Percentiles rank a stretch among this genome's conserved stretches.
Conservation (phyloP, 2,797 vertebrate genomes). For the Acipenser ruthenus region DNA sequence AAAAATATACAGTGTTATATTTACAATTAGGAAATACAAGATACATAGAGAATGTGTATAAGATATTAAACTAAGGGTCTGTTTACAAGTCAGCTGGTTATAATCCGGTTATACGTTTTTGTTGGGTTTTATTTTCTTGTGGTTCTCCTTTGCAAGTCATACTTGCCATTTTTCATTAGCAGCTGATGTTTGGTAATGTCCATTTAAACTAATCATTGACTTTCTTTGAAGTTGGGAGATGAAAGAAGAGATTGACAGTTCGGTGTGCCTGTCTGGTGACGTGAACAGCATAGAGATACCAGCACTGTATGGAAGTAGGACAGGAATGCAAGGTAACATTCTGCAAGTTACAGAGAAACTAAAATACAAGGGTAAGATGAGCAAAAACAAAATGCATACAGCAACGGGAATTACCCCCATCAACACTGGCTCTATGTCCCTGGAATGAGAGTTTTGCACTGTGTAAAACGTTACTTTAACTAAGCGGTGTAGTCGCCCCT, state of each 20-base stretch:
- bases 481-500: too few species aligned
- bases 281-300: conserved; percentile 63
- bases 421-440: too few species aligned
- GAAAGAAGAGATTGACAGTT: conserved; percentile 68
- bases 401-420: too few species aligned
- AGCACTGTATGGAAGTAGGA: conserved; percentile 54
- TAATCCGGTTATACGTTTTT: too few species aligned
- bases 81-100: too few species aligned
- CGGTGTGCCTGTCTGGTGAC: conserved; percentile 59
- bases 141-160: conserved; percentile 21
- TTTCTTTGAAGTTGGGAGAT: conserved; percentile 66
- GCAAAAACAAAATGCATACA: not conserved
- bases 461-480: too few species aligned
- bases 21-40: too few species aligned
- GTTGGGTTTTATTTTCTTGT: conserved; percentile 38
- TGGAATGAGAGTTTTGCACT: too few species aligned
- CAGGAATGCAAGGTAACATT: conserved; percentile 51
- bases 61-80: too few species aligned
- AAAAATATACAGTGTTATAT: too few species aligned
- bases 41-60: too few species aligned
- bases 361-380: not conserved
- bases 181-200: conserved; percentile 66
- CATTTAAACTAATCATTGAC: conserved; percentile 72
- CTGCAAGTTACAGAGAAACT: conserved; percentile 12
- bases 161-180: conserved; percentile 45